A percentile compares a stretch with the other conserved stretches of the same genome.
These are phyloP conservation scores for Gastrophysa polygoni DNA, from an alignment of 2,888 invertebrate genomes.

Conservation along the genomic window DNA sequence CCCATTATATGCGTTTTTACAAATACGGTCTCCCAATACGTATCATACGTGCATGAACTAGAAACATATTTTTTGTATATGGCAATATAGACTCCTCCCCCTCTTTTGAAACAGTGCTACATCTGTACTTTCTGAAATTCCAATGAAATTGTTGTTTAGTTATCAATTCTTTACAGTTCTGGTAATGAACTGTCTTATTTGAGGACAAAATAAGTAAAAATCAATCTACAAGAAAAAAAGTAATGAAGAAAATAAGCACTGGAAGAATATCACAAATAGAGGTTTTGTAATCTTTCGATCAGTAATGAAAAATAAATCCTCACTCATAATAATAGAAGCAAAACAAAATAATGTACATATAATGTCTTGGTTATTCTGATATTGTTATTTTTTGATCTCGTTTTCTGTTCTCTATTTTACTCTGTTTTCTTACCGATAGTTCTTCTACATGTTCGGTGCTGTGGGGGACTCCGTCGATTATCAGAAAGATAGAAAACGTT, in stretches of 20 bases:
- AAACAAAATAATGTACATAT: no score
- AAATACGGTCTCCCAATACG: slow-evolving; percentile 5
- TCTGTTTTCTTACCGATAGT: not conserved
- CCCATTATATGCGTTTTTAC: slow-evolving; percentile 2
- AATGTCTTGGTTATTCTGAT: not conserved
- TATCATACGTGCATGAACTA: not conserved
- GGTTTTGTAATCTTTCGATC: not conserved
- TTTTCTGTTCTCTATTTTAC: not conserved
- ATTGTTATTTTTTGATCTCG: not conserved
- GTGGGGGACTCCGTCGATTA: slow-evolving; percentile 5
- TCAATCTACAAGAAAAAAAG: not conserved
- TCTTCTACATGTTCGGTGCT: not conserved
- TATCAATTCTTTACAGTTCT: no score
- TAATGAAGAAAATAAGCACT: not conserved
- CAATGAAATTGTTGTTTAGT: no score
- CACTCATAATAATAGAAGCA: not conserved
- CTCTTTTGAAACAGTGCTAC: slow-evolving; percentile 1
- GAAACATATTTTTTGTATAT: not conserved
- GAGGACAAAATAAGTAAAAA: no score
- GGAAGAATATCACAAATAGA: not conserved
- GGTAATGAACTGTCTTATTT: no score
- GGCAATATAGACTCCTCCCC: slow-evolving; percentile 1
- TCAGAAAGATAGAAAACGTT: no score
- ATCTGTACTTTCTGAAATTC: not conserved
- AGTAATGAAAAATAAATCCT: not conserved